Percentiles rank a stretch among this genome's conserved stretches.
Evolutionary conservation across 2,113 vertebrate species (phyloP).

Genomic region (Tychaedon coryphoeus): DNA sequence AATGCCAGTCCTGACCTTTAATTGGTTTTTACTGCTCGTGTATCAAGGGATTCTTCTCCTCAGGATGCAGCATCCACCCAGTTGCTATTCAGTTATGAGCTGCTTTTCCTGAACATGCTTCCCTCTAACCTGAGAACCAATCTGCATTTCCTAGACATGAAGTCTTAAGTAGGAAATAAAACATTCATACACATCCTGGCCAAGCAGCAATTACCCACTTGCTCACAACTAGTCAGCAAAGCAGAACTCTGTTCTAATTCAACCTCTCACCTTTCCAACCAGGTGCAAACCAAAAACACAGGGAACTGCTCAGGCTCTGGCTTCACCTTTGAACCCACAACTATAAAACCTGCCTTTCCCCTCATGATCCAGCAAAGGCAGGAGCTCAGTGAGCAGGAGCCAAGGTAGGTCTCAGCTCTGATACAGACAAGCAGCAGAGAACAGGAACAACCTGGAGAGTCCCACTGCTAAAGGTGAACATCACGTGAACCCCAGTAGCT

Average conservation of each 20-base stretch:
- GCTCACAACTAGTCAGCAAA: not conserved
- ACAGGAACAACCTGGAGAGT: not conserved
- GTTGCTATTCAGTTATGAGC: not conserved
- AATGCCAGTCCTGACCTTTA: not conserved
- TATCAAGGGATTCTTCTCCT: not conserved
- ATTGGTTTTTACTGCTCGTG: not conserved
- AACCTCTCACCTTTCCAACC: not conserved
- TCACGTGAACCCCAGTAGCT: rapidly evolving
- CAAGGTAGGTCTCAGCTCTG: not conserved
- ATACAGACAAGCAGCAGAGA: not conserved
- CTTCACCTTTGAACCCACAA: not conserved
- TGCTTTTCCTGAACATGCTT: not conserved
- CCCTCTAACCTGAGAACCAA: not conserved
- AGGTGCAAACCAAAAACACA: not conserved
- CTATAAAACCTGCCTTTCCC: not conserved
- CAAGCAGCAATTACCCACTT: not conserved
- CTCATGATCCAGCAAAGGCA: not conserved
- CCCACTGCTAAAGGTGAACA: not conserved
- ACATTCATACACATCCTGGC: rapidly evolving
- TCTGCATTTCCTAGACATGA: not conserved
- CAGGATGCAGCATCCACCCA: not conserved
- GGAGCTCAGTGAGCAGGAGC: not conserved
- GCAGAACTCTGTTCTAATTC: not conserved
- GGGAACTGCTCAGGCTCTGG: not conserved
- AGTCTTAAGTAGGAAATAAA: not conserved